Evolutionary conservation across 2,797 vertebrate species (phyloP).

Genomic region (Chaetodon trifasciatus): DNA sequence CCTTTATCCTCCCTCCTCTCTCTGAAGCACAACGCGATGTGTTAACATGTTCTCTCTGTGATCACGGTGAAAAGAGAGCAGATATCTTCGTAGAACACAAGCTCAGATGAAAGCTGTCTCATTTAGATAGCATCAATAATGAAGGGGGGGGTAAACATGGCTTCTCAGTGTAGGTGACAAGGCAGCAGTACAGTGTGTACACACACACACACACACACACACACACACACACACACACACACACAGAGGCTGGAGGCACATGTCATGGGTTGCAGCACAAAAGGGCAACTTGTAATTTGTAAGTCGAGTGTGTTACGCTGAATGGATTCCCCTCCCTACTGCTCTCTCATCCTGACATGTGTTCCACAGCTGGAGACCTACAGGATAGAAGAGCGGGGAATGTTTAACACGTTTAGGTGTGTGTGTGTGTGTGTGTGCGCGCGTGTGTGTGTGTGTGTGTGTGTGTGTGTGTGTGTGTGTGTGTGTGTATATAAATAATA

Average conservation of each 20-base stretch:
- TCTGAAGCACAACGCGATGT: neutral
- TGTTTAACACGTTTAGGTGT: conserved; percentile 18
- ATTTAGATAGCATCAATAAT: conserved; percentile 80
- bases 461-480: conserved; percentile 14
- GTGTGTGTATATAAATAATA: conserved; percentile 8
- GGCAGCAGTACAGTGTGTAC: conserved; percentile 28
- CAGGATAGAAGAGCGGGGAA: conserved; percentile 32
- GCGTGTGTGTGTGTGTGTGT: conserved; percentile 9
- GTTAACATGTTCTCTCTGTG: conserved; percentile 48
- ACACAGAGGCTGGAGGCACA: conserved; percentile 27
- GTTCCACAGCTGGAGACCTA: conserved; percentile 41
- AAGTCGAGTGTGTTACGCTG: conserved; percentile 48
- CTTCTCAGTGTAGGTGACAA: conserved; percentile 38
- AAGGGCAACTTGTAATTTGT: conserved; percentile 72
- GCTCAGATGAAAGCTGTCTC: conserved; percentile 69
- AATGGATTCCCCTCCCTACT: conserved; percentile 42
- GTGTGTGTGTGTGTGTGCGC: conserved; percentile 14
- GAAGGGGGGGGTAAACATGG: conserved; percentile 54
- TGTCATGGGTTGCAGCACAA: conserved; percentile 35
- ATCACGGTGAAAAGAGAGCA: conserved; percentile 45
- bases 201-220: too few relatives aligned
- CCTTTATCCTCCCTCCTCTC: conserved; percentile 9
- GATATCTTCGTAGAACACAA: conserved; percentile 63
- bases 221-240: too few relatives aligned
- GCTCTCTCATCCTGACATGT: conserved; percentile 36